Conservation (phyloP, 1,140 invertebrate species). For the Drosophila lacertosa region DNA sequence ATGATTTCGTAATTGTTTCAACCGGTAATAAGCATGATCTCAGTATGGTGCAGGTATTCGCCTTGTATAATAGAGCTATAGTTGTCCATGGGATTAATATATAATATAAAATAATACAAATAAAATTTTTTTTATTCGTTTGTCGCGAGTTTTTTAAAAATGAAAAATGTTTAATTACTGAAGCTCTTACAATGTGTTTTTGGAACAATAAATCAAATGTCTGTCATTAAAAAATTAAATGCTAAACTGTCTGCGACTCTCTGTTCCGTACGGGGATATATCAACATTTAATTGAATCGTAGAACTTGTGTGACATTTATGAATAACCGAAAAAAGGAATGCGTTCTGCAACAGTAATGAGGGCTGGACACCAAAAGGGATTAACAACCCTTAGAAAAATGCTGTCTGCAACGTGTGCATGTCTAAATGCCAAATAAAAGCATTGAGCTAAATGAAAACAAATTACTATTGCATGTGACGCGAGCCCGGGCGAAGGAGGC, state of each 20-base stretch:
- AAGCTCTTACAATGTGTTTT: background rate
- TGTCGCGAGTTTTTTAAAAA: background rate
- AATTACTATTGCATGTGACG: conserved; percentile 79
- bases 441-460: conserved; percentile 83
- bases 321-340: conserved; percentile 45
- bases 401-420: conserved; percentile 63
- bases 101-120: no score
- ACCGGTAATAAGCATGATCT: no score
- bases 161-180: background rate
- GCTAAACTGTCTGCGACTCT: no score
- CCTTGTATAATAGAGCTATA: no score
- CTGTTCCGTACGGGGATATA: background rate
- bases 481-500: conserved; percentile 19
- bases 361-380: background rate
- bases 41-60: no score
- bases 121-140: no score
- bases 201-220: background rate
- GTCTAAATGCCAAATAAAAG: conserved; percentile 81
- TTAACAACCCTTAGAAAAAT: conserved; percentile 56
- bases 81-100: no score
- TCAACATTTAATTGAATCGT: conserved; percentile 70
- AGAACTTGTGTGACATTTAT: conserved; percentile 78
- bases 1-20: no score
- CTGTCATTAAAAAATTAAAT: no score
- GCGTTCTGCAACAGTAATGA: conserved; percentile 39